These are phyloP conservation scores for Arizona elegans DNA, from an alignment of 2,113 vertebrate species.

Conservation along the genomic window DNA sequence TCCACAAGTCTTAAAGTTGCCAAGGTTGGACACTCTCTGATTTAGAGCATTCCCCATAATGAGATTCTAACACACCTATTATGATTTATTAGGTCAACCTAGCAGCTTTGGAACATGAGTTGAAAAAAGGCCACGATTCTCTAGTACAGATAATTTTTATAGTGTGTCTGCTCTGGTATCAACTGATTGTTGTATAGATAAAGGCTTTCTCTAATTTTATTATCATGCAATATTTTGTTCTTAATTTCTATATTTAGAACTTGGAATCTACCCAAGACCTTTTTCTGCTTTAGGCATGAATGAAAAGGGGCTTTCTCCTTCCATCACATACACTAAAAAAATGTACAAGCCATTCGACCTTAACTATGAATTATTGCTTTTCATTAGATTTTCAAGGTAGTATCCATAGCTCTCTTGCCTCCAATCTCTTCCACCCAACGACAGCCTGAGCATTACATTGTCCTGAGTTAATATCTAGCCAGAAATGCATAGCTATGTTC, in stretches of 20 bases:
- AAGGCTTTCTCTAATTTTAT: not conserved
- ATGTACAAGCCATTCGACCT: not conserved
- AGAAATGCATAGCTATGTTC: not conserved
- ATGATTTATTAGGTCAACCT: not conserved
- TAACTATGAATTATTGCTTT: not conserved
- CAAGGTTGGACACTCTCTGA: not conserved
- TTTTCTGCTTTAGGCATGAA: not conserved
- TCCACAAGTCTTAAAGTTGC: not conserved
- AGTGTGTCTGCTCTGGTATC: not conserved
- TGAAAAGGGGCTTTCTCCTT: not conserved
- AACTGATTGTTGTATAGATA: too few relatives aligned
- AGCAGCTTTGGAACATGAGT: not conserved
- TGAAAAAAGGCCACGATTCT: not conserved
- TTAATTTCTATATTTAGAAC: not conserved
- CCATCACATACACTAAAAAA: not conserved
- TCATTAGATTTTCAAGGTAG: not conserved
- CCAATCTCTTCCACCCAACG: not conserved
- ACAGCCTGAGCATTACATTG: not conserved
- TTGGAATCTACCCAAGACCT: not conserved
- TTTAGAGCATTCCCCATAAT: not conserved
- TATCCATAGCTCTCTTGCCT: not conserved
- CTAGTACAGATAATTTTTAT: not conserved
- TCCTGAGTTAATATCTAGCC: not conserved
- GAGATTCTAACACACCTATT: not conserved
- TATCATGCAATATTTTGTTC: not conserved